A percentile compares a stretch with the other conserved stretches of the same genome.
These are phyloP conservation scores for Eupleurogrammus muticus DNA, from an alignment of 2,797 vertebrate species.

Conservation along the genomic window DNA sequence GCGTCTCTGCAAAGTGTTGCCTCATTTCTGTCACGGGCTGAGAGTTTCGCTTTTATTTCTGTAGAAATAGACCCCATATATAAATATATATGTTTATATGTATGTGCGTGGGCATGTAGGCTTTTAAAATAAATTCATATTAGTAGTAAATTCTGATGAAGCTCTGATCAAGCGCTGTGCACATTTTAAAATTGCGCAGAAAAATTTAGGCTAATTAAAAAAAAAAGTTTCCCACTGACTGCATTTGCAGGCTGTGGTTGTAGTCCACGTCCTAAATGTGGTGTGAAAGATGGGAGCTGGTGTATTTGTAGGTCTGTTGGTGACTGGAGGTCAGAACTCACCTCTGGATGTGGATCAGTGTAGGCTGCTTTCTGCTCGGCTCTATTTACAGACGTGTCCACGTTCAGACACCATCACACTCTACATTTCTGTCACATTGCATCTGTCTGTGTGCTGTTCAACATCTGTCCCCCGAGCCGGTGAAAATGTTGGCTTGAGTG, in stretches of 20 bases:
- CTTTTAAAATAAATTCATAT: not conserved
- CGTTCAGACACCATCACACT: constrained; percentile 35
- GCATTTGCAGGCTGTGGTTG: not conserved
- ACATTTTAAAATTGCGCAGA: not conserved
- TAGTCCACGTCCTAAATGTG: not conserved
- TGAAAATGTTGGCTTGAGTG: constrained; percentile 22
- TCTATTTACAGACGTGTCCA: constrained; percentile 72
- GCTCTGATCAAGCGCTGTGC: not conserved
- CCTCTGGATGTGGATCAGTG: constrained; percentile 5
- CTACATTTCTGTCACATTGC: constrained; percentile 32
- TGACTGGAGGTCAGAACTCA: not conserved
- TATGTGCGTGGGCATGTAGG: not conserved
- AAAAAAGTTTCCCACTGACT: not conserved
- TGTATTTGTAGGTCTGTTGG: not conserved
- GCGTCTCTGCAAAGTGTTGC: constrained; percentile 3
- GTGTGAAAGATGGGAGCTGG: not conserved
- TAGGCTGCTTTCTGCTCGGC: constrained; percentile 29
- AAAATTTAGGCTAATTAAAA: not conserved
- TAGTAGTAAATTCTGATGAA: not conserved
- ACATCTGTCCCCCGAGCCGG: not conserved
- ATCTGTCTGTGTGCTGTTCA: constrained; percentile 6
- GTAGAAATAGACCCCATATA: not conserved
- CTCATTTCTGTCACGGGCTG: not conserved
- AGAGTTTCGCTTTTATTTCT: not conserved
- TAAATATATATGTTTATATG: no score